Evolutionary conservation across 2,113 vertebrate genomes (phyloP).

Genomic region (Macrotis lagotis): DNA sequence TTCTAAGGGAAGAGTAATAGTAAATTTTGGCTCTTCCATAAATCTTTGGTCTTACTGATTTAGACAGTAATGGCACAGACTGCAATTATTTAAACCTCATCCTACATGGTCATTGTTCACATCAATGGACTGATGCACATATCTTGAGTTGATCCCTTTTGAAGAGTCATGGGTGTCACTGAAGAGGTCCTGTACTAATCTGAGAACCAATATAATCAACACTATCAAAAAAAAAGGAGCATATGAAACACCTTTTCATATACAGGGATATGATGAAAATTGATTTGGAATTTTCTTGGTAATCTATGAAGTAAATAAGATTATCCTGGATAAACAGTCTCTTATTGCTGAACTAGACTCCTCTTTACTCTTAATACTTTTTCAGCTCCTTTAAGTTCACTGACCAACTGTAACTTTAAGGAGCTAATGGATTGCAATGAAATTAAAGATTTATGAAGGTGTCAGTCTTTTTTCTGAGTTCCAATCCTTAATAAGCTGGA

Average conservation of each 20-base stretch:
- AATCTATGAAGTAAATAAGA: not conserved
- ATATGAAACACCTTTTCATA: not conserved
- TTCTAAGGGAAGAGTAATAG: constrained; percentile 7
- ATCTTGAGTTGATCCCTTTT: not conserved
- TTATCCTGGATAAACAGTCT: constrained; percentile 61
- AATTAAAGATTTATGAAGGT: not conserved
- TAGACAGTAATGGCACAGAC: not conserved
- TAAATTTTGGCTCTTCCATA: not conserved
- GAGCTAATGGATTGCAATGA: not conserved
- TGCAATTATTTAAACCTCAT: not conserved
- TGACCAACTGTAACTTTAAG: not conserved
- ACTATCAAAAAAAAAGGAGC: not conserved
- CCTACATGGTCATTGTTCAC: not conserved
- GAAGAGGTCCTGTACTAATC: not conserved
- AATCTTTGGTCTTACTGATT: not conserved
- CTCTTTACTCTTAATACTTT: not conserved
- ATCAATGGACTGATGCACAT: not conserved
- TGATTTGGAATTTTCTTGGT: not conserved
- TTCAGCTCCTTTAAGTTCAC: not conserved
- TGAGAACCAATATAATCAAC: not conserved
- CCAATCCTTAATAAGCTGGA: not conserved
- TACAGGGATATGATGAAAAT: not conserved
- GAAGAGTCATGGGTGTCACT: not conserved
- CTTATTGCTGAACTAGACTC: constrained; percentile 58
- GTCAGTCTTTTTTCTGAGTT: not conserved